These are phyloP conservation scores for Brachystomella parvula DNA, from an alignment of 1,140 invertebrate species.

Conservation along the genomic window DNA sequence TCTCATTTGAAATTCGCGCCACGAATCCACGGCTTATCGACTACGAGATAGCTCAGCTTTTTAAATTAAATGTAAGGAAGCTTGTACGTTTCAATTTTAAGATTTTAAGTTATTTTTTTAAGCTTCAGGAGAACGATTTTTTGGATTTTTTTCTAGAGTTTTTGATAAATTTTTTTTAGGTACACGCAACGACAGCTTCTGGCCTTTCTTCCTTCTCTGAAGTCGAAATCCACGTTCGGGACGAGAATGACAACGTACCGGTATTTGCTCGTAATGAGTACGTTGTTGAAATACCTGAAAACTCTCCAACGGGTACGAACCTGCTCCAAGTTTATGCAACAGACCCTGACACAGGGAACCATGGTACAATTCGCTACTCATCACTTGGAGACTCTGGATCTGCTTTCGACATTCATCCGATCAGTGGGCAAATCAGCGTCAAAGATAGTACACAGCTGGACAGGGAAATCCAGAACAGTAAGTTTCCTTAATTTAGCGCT, in stretches of 20 bases:
- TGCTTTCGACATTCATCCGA: conserved; percentile 68
- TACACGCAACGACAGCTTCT: conserved; percentile 60
- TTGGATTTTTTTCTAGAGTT: conserved; percentile 8
- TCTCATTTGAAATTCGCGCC: conserved; percentile 71
- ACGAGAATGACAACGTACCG: conserved; percentile 68
- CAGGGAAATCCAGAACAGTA: conserved; percentile 67
- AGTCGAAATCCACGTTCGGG: conserved; percentile 70
- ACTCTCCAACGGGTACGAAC: conserved; percentile 63
- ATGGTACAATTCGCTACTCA: conserved; percentile 69
- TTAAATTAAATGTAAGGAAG: conserved; percentile 54
- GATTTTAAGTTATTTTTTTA: conserved; percentile 18
- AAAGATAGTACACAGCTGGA: conserved; percentile 65
- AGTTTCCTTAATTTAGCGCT: too few species aligned
- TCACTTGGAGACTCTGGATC: conserved; percentile 59
- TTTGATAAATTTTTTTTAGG: too few species aligned
- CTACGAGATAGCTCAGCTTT: conserved; percentile 65
- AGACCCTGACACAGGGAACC: conserved; percentile 25
- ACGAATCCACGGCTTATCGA: conserved; percentile 71
- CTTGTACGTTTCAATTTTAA: conserved; percentile 11
- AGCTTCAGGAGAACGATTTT: background rate
- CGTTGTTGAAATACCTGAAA: conserved; percentile 65
- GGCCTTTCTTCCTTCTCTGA: conserved; percentile 57
- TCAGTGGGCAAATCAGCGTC: conserved; percentile 69
- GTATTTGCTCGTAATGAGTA: conserved; percentile 65
- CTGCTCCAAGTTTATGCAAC: conserved; percentile 56